phyloP scores from a whole-genome alignment of 2,797 vertebrate genomes.

The Paratrypauchen microcephalus region DNA sequence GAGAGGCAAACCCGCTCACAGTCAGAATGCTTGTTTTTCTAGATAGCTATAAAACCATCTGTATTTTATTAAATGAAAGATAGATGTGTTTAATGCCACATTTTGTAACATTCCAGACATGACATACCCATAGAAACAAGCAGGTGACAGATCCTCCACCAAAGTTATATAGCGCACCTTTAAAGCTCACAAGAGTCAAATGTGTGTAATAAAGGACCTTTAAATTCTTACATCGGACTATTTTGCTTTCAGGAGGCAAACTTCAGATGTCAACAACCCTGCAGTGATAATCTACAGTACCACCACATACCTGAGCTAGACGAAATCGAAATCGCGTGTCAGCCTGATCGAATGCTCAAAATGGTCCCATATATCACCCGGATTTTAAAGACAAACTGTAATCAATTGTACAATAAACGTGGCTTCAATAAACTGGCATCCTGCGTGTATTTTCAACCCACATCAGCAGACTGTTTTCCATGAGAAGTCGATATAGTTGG shows the following conservation, averaged over 20 bases:
- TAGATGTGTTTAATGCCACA: too few relatives aligned
- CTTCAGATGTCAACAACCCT: conserved; percentile 9
- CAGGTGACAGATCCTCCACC: too few relatives aligned
- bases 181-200: too few relatives aligned
- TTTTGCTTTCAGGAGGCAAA: neutral
- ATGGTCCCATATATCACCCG: conserved; percentile 15
- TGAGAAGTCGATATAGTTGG: conserved; percentile 16
- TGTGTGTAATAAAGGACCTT: too few relatives aligned
- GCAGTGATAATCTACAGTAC: conserved; percentile 3
- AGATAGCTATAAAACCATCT: too few relatives aligned
- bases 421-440: conserved; percentile 20
- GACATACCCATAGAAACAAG: too few relatives aligned
- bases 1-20: too few relatives aligned
- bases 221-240: too few relatives aligned
- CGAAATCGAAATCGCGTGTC: conserved; percentile 1
- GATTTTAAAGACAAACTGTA: conserved; percentile 14
- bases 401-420: conserved; percentile 22
- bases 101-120: too few relatives aligned
- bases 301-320: neutral
- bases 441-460: conserved; percentile 6
- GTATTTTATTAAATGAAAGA: too few relatives aligned
- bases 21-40: too few relatives aligned
- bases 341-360: neutral
- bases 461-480: conserved; percentile 10
- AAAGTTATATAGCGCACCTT: too few relatives aligned